Evolutionary conservation across 2,113 vertebrate genomes (phyloP), one percentile per base, ranked within the genome.

Genomic region (Ictalurus furcatus): DNA sequence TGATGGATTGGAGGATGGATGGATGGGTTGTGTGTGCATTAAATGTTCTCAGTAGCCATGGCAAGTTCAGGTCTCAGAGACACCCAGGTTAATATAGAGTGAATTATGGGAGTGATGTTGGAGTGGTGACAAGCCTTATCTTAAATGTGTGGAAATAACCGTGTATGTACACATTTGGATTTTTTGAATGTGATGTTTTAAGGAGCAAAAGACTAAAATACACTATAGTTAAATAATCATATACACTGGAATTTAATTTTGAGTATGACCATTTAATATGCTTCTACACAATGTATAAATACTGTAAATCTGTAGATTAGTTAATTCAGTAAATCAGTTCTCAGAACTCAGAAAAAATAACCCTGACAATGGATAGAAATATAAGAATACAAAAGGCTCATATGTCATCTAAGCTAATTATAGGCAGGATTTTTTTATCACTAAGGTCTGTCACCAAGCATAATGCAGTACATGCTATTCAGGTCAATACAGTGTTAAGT

Each of bases 381-480:
- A 73, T 73, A 73, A 25, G 21, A 76, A 44, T 74, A 8, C 30
- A 8, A 69, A 30, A 37, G 34, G 19, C 19, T 23, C 23, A 44
- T 48, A 48, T 48, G 40, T 6, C 30, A 40, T 25, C 48, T 86
- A 37, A 25, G 19, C 52, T 84, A 86, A 87, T 86, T 84, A 61
- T 73, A 59, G 58, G 6, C 52, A 74, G 30, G 9, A 11, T 17
- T 74, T 85, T 74, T 85, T 91, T 7, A 76, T 71, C 16, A 71
- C 25, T 5, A n/a, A 56, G 3, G 71, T 69, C 30, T 83, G 78
- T 25, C 73, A 1, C 44, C n/a, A 44, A 28, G 76, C 48, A 81
- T 67, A 87, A 87, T n/a, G 34, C 78, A 59, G n/a, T 71, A 73
- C 69, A 83, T 34, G 16, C 17, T 79, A 21, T 63, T 54, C 34